Evolutionary conservation across 2,888 invertebrate genomes (phyloP).

Genomic region (Cryptus armator): DNA sequence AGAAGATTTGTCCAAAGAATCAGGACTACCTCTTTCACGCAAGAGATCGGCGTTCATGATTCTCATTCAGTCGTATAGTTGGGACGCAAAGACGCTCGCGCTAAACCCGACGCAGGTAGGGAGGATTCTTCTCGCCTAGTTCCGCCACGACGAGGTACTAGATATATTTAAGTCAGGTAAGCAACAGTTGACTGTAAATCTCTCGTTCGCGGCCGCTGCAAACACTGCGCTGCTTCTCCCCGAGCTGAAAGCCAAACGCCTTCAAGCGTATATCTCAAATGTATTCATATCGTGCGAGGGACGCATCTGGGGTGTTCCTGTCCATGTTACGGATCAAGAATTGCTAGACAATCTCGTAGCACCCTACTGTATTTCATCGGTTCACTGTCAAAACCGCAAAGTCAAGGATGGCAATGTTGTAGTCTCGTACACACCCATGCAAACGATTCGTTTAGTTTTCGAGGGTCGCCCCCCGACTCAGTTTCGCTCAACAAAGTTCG

Average conservation of each 20-base stretch:
- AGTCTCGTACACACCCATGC: background rate
- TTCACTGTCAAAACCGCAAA: background rate
- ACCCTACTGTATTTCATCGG: background rate
- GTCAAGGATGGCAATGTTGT: background rate
- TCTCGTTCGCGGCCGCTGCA: background rate
- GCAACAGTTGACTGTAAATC: too few relatives aligned
- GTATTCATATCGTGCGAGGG: background rate
- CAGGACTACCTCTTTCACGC: too few relatives aligned
- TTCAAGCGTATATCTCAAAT: background rate
- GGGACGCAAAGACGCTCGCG: too few relatives aligned
- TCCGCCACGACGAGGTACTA: too few relatives aligned
- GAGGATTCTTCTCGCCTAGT: too few relatives aligned
- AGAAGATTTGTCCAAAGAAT: too few relatives aligned
- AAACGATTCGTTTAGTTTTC: background rate
- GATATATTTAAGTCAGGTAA: too few relatives aligned
- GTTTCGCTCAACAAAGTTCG: background rate
- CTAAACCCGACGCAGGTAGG: too few relatives aligned
- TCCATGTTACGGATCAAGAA: background rate
- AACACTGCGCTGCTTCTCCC: background rate
- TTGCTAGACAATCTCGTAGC: too few relatives aligned
- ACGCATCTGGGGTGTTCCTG: background rate
- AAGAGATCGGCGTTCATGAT: too few relatives aligned
- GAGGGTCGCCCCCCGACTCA: background rate
- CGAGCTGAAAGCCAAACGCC: too few relatives aligned
- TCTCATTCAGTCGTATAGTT: too few relatives aligned